Evolutionary conservation across 1,140 invertebrate genomes (phyloP).

Genomic region (Philotrypesis tridentata): DNA sequence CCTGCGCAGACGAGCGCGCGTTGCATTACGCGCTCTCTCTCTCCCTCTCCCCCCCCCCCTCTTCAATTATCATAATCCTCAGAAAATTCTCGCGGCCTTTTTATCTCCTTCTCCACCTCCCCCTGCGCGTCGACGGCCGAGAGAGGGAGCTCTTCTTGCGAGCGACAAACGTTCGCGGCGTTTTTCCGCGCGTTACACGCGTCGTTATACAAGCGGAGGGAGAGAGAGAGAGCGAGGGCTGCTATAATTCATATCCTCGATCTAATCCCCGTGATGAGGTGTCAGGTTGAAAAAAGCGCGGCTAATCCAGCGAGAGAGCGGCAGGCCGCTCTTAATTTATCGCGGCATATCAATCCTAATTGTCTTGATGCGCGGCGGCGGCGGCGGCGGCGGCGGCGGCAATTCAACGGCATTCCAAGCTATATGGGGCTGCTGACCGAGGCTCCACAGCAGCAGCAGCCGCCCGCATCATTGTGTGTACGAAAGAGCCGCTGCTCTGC

Average conservation of each 20-base stretch:
- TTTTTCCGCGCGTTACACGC: not conserved
- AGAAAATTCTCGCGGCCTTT: not conserved
- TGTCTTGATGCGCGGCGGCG: not conserved
- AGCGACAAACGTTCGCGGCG: too few relatives aligned
- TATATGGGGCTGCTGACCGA: not conserved
- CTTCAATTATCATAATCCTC: not conserved
- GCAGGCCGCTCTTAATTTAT: slow-evolving; percentile 17
- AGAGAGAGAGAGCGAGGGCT: not conserved
- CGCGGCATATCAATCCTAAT: slow-evolving; percentile 1
- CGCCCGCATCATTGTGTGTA: not conserved
- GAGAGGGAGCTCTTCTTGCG: too few relatives aligned
- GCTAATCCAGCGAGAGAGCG: not conserved
- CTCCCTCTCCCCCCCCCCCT: too few relatives aligned
- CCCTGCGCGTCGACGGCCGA: too few relatives aligned
- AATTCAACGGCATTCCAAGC: not conserved
- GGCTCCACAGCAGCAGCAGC: too few relatives aligned
- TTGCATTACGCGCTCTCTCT: not conserved
- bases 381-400: not conserved
- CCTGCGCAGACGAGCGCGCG: not conserved
- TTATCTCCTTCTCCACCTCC: too few relatives aligned
- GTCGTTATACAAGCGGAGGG: not conserved
- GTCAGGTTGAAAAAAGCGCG: not conserved
- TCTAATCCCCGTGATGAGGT: not conserved
- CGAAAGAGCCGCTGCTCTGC: not conserved
- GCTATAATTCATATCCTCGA: not conserved